Conservation (phyloP, 2,888 invertebrate species). For the Pollenia amentaria region DNA sequence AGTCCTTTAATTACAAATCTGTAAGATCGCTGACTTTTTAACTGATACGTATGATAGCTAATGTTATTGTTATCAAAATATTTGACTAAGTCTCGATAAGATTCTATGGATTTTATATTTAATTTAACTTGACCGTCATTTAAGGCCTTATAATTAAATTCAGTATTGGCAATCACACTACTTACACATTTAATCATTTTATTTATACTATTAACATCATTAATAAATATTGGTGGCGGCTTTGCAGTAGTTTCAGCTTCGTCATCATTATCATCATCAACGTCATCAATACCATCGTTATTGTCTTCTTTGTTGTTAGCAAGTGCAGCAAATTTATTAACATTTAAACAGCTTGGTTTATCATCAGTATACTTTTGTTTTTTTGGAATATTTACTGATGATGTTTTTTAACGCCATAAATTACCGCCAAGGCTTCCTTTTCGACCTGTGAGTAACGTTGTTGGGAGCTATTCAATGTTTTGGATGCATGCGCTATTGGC, state of each 20-base stretch:
- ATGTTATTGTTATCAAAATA: too few relatives aligned
- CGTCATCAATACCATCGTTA: neutral
- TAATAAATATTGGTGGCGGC: conserved; percentile 39
- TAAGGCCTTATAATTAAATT: conserved; percentile 38
- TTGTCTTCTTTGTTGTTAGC: neutral
- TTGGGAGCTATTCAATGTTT: too few relatives aligned
- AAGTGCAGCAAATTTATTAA: conserved; percentile 28
- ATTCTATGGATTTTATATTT: conserved; percentile 24
- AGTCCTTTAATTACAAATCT: conserved; percentile 45
- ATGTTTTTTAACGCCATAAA: too few relatives aligned
- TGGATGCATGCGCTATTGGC: too few relatives aligned
- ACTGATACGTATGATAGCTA: conserved; percentile 48
- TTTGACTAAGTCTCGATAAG: conserved; percentile 3
- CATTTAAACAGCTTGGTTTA: conserved; percentile 1
- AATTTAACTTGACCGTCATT: too few relatives aligned
- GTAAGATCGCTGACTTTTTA: conserved; percentile 23
- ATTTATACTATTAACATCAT: conserved; percentile 21
- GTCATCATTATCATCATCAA: conserved; percentile 14
- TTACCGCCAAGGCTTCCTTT: too few relatives aligned
- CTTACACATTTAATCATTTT: conserved; percentile 45
- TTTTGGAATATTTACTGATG: too few relatives aligned
- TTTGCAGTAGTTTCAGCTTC: conserved; percentile 11
- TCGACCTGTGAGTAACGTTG: too few relatives aligned
- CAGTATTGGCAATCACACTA: conserved; percentile 33
- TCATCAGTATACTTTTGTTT: too few relatives aligned